A percentile compares a stretch with the other conserved stretches of the same genome.
Evolutionary conservation across 2,797 vertebrate genomes (phyloP).

Genomic region (Gobionotothen gibberifrons): DNA sequence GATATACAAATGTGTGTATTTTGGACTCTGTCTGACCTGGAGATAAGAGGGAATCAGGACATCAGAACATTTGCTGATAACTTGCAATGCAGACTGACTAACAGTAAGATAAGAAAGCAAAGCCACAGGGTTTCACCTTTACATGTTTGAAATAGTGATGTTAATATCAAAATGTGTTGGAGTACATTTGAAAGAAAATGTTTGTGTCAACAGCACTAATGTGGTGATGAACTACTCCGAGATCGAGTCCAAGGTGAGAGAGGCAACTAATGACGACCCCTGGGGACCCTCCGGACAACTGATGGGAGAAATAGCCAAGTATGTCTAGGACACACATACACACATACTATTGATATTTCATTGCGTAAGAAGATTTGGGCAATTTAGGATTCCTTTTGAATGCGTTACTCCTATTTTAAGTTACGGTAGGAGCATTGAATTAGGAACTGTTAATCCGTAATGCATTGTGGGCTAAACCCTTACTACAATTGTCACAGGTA

Average conservation of each 20-base stretch:
- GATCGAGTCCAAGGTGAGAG: conserved; percentile 98
- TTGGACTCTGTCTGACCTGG: neutral
- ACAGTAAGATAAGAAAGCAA: neutral
- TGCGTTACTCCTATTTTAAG: no score
- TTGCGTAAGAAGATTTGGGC: no score
- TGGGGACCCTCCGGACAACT: conserved; percentile 99
- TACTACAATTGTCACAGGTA: no score
- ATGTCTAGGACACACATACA: conserved; percentile 33
- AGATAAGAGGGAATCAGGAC: neutral
- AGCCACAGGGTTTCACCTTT: neutral
- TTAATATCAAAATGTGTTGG: neutral
- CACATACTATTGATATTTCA: neutral
- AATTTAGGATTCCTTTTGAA: no score
- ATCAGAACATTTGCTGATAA: conserved; percentile 10
- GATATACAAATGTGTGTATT: neutral
- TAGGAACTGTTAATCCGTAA: no score
- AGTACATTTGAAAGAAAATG: neutral
- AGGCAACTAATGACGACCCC: conserved; percentile 99
- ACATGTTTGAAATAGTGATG: conserved; percentile 9
- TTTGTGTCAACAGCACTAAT: conserved; percentile 87
- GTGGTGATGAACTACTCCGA: conserved; percentile 99
- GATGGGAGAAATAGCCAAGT: conserved; percentile 95
- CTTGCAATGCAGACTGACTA: neutral
- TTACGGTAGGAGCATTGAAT: no score
- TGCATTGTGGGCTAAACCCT: no score